These are phyloP conservation scores for Uropsilus gracilis DNA, from an alignment of 2,113 vertebrate genomes.

Conservation along the genomic window DNA sequence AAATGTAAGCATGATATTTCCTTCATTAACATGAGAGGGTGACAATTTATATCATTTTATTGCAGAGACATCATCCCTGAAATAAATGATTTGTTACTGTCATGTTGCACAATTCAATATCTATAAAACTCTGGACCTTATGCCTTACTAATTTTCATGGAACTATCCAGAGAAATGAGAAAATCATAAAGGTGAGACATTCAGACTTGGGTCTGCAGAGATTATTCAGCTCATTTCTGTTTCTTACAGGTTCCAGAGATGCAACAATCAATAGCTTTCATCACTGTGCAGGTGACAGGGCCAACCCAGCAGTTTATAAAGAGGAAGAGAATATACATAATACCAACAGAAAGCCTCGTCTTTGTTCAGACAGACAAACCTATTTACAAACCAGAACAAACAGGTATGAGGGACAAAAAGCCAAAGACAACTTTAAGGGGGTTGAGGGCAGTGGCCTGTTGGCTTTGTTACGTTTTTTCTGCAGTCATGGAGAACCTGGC, in stretches of 20 bases:
- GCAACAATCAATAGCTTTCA: neutral
- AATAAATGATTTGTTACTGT: neutral
- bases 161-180: neutral
- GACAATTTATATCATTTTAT: neutral
- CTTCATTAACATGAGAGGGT: neutral
- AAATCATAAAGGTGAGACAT: neutral
- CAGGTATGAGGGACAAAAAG: constrained; percentile 64
- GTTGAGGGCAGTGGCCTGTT: neutral
- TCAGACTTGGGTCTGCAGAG: neutral
- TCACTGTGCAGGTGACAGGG: constrained; percentile 77
- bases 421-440: neutral
- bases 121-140: neutral
- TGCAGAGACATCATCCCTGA: neutral
- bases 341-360: constrained; percentile 70
- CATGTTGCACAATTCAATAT: neutral
- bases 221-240: neutral
- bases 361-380: constrained; percentile 86
- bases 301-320: constrained; percentile 69
- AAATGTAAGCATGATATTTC: neutral
- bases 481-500: neutral
- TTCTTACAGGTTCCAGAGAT: constrained; percentile 76
- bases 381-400: constrained; percentile 85
- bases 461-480: neutral
- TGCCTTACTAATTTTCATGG: neutral
- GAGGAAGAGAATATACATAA: constrained; percentile 69